Percentiles rank a stretch among this genome's conserved stretches.
Conservation (phyloP, 2,113 vertebrate species). For the Reinhardtius hippoglossoides region DNA sequence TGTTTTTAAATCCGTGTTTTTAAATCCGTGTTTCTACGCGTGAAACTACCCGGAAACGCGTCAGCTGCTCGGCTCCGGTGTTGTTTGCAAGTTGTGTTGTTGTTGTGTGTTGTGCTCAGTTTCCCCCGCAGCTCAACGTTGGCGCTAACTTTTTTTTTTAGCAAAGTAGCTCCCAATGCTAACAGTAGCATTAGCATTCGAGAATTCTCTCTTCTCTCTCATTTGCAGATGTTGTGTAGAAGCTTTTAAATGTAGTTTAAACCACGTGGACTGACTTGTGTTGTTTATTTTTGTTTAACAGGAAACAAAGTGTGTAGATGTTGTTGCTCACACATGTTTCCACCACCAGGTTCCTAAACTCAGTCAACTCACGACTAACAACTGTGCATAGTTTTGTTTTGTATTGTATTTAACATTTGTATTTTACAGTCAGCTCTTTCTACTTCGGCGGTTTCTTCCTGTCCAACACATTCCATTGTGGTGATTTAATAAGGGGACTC, state of each 20-base stretch:
- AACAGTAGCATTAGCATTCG: conserved; percentile 21
- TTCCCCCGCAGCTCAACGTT: background rate
- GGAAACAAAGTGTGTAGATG: background rate
- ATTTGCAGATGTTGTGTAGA: background rate
- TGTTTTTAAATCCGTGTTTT: background rate
- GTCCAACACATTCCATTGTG: too few species aligned
- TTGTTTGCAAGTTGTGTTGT: background rate
- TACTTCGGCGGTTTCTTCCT: too few species aligned
- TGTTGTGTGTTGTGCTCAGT: background rate
- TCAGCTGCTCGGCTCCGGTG: background rate
- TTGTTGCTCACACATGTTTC: background rate
- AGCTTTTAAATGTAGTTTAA: background rate
- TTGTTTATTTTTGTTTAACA: background rate
- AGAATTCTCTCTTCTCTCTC: too few species aligned
- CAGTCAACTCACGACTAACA: background rate
- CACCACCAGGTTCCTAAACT: too few species aligned
- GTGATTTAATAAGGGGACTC: too few species aligned
- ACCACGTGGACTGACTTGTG: background rate
- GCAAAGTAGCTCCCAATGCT: conserved; percentile 26
- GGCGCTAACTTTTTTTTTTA: conserved; percentile 12
- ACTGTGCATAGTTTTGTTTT: too few species aligned
- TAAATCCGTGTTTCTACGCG: background rate
- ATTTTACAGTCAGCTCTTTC: too few species aligned
- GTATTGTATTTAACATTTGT: too few species aligned
- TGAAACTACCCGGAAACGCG: background rate